Percentiles rank a stretch among this genome's conserved stretches.
Conservation (phyloP, 2,797 vertebrate species). For the Poecilia gillii region DNA sequence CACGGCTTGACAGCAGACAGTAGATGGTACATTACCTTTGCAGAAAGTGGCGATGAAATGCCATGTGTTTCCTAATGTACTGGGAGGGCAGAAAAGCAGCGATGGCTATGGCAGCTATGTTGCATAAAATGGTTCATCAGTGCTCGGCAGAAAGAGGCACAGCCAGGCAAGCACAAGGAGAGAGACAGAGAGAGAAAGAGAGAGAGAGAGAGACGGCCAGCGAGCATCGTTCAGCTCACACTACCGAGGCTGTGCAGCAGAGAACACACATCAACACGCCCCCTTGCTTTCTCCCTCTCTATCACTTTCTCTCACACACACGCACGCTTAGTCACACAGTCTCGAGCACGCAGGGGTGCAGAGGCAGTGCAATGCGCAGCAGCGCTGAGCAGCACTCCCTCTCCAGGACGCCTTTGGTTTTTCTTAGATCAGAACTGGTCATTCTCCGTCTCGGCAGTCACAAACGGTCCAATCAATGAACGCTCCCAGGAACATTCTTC, state of each 20-base stretch:
- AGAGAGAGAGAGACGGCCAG: constrained; percentile 63
- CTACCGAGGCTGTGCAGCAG: constrained; percentile 81
- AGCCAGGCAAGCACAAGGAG: constrained; percentile 68
- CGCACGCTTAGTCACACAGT: constrained; percentile 62
- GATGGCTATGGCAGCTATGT: constrained; percentile 73
- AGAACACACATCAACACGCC: constrained; percentile 83
- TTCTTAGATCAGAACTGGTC: constrained; percentile 60
- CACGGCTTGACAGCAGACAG: constrained; percentile 62
- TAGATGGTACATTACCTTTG: constrained; percentile 75
- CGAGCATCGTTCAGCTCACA: constrained; percentile 82
- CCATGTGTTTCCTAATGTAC: constrained; percentile 76
- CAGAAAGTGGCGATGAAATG: constrained; percentile 60
- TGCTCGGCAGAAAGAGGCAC: constrained; percentile 80
- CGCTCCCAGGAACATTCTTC: constrained; percentile 37
- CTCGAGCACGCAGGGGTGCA: constrained; percentile 68
- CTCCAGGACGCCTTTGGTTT: constrained; percentile 65
- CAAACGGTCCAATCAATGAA: constrained; percentile 60
- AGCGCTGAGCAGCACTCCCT: constrained; percentile 60
- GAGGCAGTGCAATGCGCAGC: constrained; percentile 76
- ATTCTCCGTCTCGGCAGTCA: constrained; percentile 56
- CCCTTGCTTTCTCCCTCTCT: constrained; percentile 68
- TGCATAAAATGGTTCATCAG: constrained; percentile 85
- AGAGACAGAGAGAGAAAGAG: constrained; percentile 55
- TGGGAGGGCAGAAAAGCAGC: constrained; percentile 58
- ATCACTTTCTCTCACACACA: constrained; percentile 51